Evolutionary conservation across 2,113 vertebrate species (phyloP).

Genomic region (Emydocephalus ijimae): DNA sequence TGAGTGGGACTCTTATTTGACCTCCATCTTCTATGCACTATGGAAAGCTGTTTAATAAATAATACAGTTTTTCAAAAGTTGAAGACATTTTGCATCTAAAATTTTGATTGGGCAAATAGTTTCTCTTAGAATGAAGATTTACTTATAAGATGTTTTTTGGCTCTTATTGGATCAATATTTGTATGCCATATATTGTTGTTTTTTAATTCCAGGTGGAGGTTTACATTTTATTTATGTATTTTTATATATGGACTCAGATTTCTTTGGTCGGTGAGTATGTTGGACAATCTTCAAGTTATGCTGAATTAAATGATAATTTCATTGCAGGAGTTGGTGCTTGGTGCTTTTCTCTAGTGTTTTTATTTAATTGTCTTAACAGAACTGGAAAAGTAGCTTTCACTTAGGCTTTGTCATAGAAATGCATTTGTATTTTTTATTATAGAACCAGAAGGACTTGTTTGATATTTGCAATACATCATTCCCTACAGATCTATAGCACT

Average conservation of each 20-base stretch:
- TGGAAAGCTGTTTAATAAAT: background rate
- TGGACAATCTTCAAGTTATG: background rate
- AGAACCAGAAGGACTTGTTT: background rate
- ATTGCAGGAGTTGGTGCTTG: background rate
- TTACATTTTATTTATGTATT: slow-evolving; percentile 92
- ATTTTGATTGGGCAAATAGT: background rate
- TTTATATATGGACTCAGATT: slow-evolving; percentile 91
- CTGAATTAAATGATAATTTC: background rate
- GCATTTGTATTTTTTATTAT: rapidly evolving
- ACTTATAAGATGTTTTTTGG: background rate
- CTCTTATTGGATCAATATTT: background rate
- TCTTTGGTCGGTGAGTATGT: slow-evolving; percentile 89
- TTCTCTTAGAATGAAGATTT: background rate
- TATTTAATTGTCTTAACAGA: background rate
- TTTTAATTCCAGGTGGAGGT: slow-evolving; percentile 86
- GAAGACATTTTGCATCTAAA: background rate
- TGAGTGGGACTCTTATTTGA: slow-evolving; percentile 23
- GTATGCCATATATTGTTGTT: background rate
- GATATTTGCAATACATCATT: background rate
- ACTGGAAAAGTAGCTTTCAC: background rate
- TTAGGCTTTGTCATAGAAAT: background rate
- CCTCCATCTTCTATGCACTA: background rate
- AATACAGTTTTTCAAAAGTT: background rate
- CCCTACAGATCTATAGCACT: background rate
- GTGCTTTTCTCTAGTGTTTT: background rate